Percentiles rank a stretch among this genome's conserved stretches.
Evolutionary conservation across 2,113 vertebrate species (phyloP).

Genomic region (Nannospalax galili): DNA sequence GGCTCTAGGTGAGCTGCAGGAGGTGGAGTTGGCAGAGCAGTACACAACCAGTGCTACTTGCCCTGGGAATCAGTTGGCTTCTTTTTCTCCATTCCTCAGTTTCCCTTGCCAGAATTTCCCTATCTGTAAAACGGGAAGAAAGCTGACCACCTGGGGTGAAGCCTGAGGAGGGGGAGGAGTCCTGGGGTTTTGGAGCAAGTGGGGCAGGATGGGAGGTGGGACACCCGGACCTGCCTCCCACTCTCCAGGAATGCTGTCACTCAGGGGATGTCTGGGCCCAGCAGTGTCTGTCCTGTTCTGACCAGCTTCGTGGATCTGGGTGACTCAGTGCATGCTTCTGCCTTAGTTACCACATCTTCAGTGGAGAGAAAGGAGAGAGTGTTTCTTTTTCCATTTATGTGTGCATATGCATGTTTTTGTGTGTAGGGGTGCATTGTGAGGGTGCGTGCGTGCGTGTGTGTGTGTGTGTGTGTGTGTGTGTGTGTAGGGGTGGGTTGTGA

Average conservation of each 20-base stretch:
- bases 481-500: too few species aligned
- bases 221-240: too few species aligned
- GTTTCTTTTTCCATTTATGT: too few species aligned
- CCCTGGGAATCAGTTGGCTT: not conserved
- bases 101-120: not conserved
- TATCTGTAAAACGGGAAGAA: not conserved
- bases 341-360: not conserved
- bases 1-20: not conserved
- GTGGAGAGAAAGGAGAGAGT: not conserved
- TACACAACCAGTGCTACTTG: not conserved
- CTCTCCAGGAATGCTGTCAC: not conserved
- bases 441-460: not conserved
- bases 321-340: accelerated
- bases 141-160: not conserved
- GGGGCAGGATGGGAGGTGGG: accelerated
- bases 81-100: too few species aligned
- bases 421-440: too few species aligned
- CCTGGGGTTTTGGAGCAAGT: not conserved
- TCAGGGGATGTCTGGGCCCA: accelerated
- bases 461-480: not conserved
- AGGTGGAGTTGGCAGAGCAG: not conserved
- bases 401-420: too few species aligned
- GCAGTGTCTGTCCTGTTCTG: accelerated
- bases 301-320: not conserved
- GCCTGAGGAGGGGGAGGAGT: not conserved